Conservation (phyloP, 2,797 vertebrate species). For the Fistularia commersonii region DNA sequence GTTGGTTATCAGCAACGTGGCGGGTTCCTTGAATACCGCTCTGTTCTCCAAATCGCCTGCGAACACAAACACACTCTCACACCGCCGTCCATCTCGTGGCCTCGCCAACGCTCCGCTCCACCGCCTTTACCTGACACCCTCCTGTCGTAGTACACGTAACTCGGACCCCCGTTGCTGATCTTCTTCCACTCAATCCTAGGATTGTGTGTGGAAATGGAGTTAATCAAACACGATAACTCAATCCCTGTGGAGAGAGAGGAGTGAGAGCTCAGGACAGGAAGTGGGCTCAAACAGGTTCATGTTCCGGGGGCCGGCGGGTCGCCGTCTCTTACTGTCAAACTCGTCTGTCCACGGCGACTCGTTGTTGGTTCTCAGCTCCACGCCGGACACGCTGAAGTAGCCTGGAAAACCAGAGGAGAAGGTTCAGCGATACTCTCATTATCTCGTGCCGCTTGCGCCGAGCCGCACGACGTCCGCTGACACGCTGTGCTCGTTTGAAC, state of each 20-base stretch:
- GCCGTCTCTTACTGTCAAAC: conserved; percentile 87
- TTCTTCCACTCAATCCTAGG: conserved; percentile 99
- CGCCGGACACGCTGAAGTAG: conserved; percentile 78
- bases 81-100: too few relatives aligned
- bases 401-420: conserved; percentile 72
- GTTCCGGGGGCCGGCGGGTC: not conserved
- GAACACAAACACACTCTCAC: not conserved
- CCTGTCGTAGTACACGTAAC: conserved; percentile 88
- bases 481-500: conserved; percentile 24
- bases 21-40: conserved; percentile 83
- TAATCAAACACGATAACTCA: conserved; percentile 91
- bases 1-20: conserved; percentile 87
- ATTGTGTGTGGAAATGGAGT: conserved; percentile 81
- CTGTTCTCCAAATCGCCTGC: conserved; percentile 86
- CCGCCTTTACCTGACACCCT: conserved; percentile 82
- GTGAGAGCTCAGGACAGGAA: not conserved
- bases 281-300: not conserved
- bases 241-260: conserved; percentile 67
- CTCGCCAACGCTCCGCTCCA: too few relatives aligned
- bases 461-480: conserved; percentile 32
- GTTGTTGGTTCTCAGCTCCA: conserved; percentile 83
- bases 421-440: conserved; percentile 31
- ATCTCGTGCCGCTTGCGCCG: conserved; percentile 29
- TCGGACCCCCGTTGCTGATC: conserved; percentile 83
- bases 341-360: conserved; percentile 87